These are phyloP conservation scores for Scatophagus argus DNA, from an alignment of 2,113 vertebrate genomes.

Conservation along the genomic window DNA sequence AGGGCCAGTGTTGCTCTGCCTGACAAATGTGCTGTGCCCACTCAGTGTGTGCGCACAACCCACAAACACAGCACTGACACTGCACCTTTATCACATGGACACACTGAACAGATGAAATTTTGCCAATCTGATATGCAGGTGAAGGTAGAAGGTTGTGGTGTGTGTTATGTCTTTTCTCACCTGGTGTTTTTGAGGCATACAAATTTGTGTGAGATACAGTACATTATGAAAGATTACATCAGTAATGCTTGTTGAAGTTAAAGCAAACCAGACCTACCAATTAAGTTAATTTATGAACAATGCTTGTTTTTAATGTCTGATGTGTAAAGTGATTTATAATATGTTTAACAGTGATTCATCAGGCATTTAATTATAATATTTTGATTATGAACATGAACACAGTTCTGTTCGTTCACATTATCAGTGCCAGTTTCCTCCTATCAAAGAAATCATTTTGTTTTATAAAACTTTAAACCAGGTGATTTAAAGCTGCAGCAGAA, in stretches of 20 bases:
- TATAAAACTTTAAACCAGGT: neutral
- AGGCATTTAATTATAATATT: neutral
- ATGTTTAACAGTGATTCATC: too few species aligned
- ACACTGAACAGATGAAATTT: slow-evolving; percentile 21
- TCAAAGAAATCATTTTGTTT: too few species aligned
- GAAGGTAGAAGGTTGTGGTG: neutral
- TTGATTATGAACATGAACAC: neutral
- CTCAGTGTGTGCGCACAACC: slow-evolving; percentile 22
- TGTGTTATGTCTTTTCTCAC: too few species aligned
- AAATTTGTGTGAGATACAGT: neutral
- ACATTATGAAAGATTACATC: too few species aligned
- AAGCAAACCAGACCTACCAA: neutral
- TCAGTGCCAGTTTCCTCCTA: neutral
- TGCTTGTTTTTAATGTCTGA: neutral
- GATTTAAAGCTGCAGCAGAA: neutral
- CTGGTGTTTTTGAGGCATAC: slow-evolving; percentile 7
- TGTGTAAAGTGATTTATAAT: too few species aligned
- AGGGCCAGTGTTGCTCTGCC: slow-evolving; percentile 26
- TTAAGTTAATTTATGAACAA: neutral
- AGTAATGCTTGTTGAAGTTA: neutral
- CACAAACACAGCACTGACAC: slow-evolving; percentile 18
- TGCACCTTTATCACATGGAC: slow-evolving; percentile 49
- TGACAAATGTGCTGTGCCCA: slow-evolving; percentile 19
- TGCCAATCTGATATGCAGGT: slow-evolving; percentile 19
- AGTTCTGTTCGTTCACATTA: neutral